Conservation (phyloP, 2,888 invertebrate species). For the Strigamia transsilvanica region DNA sequence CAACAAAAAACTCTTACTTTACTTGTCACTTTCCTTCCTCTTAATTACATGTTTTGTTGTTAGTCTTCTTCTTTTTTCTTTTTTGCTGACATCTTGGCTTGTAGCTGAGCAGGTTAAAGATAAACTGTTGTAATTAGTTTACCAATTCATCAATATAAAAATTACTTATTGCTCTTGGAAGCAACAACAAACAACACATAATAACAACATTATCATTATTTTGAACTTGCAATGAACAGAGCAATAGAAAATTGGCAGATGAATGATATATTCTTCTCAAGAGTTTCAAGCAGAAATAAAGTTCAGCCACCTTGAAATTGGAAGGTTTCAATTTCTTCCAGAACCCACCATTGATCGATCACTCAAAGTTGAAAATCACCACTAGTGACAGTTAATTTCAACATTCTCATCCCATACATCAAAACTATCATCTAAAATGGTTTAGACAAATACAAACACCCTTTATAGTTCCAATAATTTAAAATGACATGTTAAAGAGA, state of each 20-base stretch:
- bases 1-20: no score
- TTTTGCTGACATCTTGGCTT: no score
- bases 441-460: not conserved
- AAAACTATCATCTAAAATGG: not conserved
- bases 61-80: no score
- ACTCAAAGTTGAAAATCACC: constrained; percentile 33
- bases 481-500: not conserved
- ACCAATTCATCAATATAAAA: no score
- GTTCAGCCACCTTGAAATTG: constrained; percentile 45
- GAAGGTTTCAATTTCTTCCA: constrained; percentile 32
- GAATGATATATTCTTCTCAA: not conserved
- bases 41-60: no score
- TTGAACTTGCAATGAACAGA: not conserved
- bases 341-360: not conserved
- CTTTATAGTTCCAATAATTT: not conserved
- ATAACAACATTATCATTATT: not conserved
- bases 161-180: no score
- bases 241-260: not conserved
- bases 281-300: not conserved
- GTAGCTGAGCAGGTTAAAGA: no score
- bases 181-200: no score
- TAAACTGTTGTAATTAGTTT: no score
- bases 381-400: constrained; percentile 21
- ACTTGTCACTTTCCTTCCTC: no score
- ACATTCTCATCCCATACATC: constrained; percentile 17